These are phyloP conservation scores for Caenorhabditis afra DNA, from an alignment of 2,888 invertebrate genomes.

Conservation along the genomic window DNA sequence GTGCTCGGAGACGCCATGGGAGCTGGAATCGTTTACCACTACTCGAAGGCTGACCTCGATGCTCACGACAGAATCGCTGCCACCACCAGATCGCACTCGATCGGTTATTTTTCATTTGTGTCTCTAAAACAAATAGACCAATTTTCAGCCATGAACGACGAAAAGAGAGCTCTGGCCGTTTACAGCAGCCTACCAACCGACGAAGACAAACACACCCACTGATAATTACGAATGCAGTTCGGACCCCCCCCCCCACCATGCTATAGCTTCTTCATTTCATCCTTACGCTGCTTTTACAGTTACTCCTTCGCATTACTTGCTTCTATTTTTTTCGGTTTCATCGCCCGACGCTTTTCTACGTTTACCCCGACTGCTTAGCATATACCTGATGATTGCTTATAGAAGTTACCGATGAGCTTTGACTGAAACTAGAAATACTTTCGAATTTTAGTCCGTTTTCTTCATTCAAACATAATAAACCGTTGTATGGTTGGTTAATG, in stretches of 20 bases:
- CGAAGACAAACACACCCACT: conserved; percentile 54
- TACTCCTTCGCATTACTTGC: neutral
- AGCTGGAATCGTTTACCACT: conserved; percentile 84
- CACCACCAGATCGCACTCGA: conserved; percentile 57
- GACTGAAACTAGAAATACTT: conserved; percentile 36
- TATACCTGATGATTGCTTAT: conserved; percentile 45
- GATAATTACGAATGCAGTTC: conserved; percentile 12
- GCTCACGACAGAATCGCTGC: conserved; percentile 65
- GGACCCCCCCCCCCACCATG: too few relatives aligned
- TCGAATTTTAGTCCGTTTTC: conserved; percentile 43
- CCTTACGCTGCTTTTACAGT: neutral
- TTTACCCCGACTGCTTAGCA: conserved; percentile 1
- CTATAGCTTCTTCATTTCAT: neutral
- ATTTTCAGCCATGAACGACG: conserved; percentile 58
- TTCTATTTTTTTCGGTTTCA: conserved; percentile 30
- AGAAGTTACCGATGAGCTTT: conserved; percentile 51
- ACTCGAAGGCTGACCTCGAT: conserved; percentile 81
- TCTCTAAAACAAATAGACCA: neutral
- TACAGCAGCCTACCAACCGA: conserved; percentile 61
- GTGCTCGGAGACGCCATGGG: conserved; percentile 84
- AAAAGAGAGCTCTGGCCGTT: conserved; percentile 56
- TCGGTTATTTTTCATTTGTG: conserved; percentile 16
- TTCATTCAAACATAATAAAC: conserved; percentile 37
- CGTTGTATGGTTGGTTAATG: conserved; percentile 32
- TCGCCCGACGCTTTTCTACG: conserved; percentile 37